These are phyloP conservation scores for Teinopalpus imperialis DNA, from an alignment of 2,888 invertebrate species.

Conservation along the genomic window DNA sequence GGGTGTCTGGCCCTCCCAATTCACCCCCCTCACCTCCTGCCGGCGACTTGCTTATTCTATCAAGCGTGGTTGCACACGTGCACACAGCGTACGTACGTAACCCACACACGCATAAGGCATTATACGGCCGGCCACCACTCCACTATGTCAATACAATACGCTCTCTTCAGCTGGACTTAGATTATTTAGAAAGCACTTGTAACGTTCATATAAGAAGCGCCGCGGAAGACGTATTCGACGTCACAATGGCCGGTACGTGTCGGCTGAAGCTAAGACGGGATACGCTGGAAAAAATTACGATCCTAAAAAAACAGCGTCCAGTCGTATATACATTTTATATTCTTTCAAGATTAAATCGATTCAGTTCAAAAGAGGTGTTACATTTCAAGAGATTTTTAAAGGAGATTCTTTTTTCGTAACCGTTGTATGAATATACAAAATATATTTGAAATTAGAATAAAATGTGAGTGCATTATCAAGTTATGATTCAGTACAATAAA, in stretches of 20 bases:
- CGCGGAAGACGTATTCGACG: slow-evolving; percentile 76
- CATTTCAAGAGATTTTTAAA: slow-evolving; percentile 4
- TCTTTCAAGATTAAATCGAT: slow-evolving; percentile 64
- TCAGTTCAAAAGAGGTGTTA: slow-evolving; percentile 37
- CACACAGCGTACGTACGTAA: slow-evolving; percentile 46
- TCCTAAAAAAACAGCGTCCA: slow-evolving; percentile 80
- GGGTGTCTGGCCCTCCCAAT: slow-evolving; percentile 42
- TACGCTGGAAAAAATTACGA: slow-evolving; percentile 76
- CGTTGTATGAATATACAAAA: not conserved
- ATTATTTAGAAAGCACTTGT: slow-evolving; percentile 84
- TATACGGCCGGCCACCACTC: slow-evolving; percentile 82
- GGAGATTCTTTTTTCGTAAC: not conserved
- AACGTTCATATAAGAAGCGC: slow-evolving; percentile 82
- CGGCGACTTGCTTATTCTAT: slow-evolving; percentile 82
- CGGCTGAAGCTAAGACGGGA: slow-evolving; percentile 69
- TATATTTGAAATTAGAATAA: not conserved
- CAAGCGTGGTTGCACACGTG: slow-evolving; percentile 75
- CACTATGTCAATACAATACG: slow-evolving; percentile 83
- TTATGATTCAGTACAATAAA: too few relatives aligned
- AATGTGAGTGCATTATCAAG: too few relatives aligned
- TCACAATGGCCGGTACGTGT: slow-evolving; percentile 81
- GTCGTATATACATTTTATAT: slow-evolving; percentile 68
- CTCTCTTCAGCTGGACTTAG: slow-evolving; percentile 82
- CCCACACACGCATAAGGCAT: slow-evolving; percentile 64
- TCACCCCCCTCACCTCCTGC: slow-evolving; percentile 53